Conservation (phyloP, 2,888 invertebrate species). For the Papilio gigon region DNA sequence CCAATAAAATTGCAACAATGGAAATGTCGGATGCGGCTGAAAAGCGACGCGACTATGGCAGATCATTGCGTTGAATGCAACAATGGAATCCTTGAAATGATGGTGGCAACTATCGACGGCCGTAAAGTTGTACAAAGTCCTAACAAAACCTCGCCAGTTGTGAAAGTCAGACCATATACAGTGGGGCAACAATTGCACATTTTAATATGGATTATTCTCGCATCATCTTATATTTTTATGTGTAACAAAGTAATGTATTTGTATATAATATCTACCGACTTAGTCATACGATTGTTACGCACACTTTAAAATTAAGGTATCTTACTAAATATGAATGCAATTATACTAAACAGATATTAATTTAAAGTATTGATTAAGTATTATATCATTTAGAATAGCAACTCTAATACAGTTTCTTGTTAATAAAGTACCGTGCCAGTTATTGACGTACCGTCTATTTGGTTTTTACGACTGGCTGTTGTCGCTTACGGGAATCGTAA, state of each 20-base stretch:
- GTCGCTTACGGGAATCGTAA: constrained; percentile 78
- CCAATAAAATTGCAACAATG: constrained; percentile 82
- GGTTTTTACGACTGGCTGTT: constrained; percentile 72
- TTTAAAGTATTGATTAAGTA: constrained; percentile 10
- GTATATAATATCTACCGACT: too few species aligned
- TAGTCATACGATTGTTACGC: neutral
- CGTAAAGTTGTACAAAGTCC: constrained; percentile 65
- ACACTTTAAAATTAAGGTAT: neutral
- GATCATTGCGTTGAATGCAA: constrained; percentile 80
- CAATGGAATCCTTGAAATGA: constrained; percentile 77
- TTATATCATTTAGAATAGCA: constrained; percentile 43
- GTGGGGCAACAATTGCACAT: constrained; percentile 12
- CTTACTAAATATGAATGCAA: neutral
- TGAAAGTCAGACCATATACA: constrained; percentile 37
- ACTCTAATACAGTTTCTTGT: constrained; percentile 29
- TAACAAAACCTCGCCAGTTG: constrained; percentile 57
- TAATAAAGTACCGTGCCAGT: constrained; percentile 41
- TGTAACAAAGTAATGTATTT: too few species aligned
- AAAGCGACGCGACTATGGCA: constrained; percentile 74
- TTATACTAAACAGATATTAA: neutral
- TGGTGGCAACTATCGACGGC: constrained; percentile 77
- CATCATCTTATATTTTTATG: neutral
- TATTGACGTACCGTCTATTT: constrained; percentile 62
- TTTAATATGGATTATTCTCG: constrained; percentile 6
- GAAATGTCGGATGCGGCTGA: constrained; percentile 78